phyloP scores from a whole-genome alignment of 2,113 vertebrate species.

The Colossoma macropomum region DNA sequence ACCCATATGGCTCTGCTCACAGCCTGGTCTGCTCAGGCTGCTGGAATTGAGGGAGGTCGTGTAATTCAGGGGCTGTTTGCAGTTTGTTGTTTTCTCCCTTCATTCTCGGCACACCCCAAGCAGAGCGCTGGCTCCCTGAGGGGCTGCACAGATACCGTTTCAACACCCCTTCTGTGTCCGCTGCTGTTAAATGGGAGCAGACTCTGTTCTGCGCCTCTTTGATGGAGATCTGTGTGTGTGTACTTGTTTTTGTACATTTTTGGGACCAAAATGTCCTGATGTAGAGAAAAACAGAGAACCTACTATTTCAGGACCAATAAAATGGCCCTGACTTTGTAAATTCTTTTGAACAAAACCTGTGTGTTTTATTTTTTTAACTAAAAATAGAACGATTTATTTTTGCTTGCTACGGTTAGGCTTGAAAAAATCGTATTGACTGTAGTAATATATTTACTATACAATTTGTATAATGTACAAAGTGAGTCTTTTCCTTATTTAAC shows the following conservation, averaged over 20 bases:
- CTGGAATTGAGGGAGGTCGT: not conserved
- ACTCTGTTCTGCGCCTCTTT: not conserved
- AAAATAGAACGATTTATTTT: too few relatives aligned
- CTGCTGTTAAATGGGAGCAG: constrained; percentile 3
- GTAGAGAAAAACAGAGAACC: not conserved
- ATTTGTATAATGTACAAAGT: too few relatives aligned
- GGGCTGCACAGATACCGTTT: not conserved
- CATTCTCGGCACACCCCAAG: not conserved
- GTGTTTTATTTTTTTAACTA: too few relatives aligned
- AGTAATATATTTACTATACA: too few relatives aligned
- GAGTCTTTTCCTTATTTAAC: too few relatives aligned
- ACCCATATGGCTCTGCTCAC: not conserved
- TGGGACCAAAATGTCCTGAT: not conserved
- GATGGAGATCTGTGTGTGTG: not conserved
- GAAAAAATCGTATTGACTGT: too few relatives aligned
- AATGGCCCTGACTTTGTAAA: too few relatives aligned
- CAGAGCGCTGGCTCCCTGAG: not conserved
- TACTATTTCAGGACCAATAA: too few relatives aligned
- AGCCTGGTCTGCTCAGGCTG: not conserved
- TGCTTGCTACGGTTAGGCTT: too few relatives aligned
- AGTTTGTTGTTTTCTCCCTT: constrained; percentile 2
- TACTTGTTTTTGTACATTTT: not conserved
- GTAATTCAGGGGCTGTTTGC: not conserved
- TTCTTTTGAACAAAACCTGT: too few relatives aligned
- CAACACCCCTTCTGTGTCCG: not conserved